Evolutionary conservation across 2,888 invertebrate genomes (phyloP).

Genomic region (Cacoxenus indagator): DNA sequence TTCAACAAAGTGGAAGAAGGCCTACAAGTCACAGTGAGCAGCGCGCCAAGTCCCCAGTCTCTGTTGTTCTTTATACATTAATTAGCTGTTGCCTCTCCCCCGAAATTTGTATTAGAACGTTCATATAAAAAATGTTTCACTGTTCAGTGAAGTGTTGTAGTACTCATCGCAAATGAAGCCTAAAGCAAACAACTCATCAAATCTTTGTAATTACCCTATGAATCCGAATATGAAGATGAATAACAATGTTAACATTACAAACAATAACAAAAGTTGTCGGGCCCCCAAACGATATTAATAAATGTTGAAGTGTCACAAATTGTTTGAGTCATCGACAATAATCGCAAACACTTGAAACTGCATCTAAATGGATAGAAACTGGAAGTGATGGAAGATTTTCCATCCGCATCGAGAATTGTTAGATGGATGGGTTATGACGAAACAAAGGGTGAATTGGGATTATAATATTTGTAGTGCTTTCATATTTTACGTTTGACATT

Average conservation of each 20-base stretch:
- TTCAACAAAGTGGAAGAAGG: too few species aligned
- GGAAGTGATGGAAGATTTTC: not conserved
- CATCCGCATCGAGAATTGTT: not conserved
- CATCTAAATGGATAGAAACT: conserved; percentile 27
- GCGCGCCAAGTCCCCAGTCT: too few species aligned
- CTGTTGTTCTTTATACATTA: too few species aligned
- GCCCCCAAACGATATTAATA: conserved; percentile 33
- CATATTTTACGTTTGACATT: conserved; percentile 52
- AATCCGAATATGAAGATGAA: not conserved
- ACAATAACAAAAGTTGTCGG: conserved; percentile 20
- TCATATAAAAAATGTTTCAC: too few species aligned
- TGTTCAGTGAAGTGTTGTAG: too few species aligned
- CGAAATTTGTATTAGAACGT: too few species aligned
- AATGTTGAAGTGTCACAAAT: conserved; percentile 39
- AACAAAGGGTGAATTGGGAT: conserved; percentile 52
- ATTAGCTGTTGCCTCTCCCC: too few species aligned
- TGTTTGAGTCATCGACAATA: conserved; percentile 27
- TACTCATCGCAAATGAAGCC: not conserved
- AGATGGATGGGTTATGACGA: not conserved
- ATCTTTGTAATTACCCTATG: not conserved
- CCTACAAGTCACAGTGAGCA: too few species aligned
- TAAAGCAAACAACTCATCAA: not conserved
- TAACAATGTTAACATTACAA: not conserved
- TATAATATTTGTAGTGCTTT: conserved; percentile 46
- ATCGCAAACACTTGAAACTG: conserved; percentile 26